These are phyloP conservation scores for Syngnathus floridae DNA, from an alignment of 2,113 vertebrate genomes.

Conservation along the genomic window DNA sequence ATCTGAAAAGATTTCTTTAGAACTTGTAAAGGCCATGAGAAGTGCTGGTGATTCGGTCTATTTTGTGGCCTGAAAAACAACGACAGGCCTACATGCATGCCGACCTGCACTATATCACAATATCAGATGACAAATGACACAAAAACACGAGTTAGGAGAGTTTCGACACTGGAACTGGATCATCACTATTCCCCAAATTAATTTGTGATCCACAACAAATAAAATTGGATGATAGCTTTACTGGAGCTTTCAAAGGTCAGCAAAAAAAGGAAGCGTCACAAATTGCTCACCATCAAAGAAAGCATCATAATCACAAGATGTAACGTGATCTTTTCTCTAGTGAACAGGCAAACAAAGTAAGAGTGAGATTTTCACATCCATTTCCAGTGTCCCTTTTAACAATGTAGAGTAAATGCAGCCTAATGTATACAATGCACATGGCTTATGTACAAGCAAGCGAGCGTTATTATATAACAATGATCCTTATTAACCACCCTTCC, in stretches of 20 bases:
- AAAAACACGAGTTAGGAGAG: neutral
- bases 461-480: too few species aligned
- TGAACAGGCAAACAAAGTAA: neutral
- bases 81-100: neutral
- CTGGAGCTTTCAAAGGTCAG: neutral
- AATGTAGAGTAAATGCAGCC: too few species aligned
- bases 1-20: neutral
- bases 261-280: neutral
- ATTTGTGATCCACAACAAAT: neutral
- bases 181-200: neutral
- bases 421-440: too few species aligned
- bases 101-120: neutral
- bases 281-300: neutral
- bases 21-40: neutral
- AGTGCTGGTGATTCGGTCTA: too few species aligned
- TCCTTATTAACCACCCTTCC: too few species aligned
- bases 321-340: neutral
- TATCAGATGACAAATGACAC: neutral
- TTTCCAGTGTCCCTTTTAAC: too few species aligned
- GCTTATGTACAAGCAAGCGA: too few species aligned
- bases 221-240: neutral
- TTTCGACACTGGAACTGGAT: neutral
- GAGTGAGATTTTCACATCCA: neutral
- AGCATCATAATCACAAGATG: constrained; percentile 31
- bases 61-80: too few species aligned